Evolutionary conservation across 2,797 vertebrate genomes (phyloP).

Genomic region (Ciconia nigra): DNA sequence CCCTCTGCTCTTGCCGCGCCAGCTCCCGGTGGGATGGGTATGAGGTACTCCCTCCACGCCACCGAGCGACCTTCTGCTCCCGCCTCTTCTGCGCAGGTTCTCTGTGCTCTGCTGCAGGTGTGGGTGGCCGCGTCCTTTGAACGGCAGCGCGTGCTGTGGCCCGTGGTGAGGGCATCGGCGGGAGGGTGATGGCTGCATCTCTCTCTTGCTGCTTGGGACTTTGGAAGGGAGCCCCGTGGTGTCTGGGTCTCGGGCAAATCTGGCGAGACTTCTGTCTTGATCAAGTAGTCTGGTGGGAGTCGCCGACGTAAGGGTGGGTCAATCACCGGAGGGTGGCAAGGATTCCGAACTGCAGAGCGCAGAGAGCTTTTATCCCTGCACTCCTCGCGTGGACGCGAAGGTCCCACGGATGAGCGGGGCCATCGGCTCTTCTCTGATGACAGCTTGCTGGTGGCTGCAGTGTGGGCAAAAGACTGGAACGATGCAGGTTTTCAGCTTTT

Average conservation of each 20-base stretch:
- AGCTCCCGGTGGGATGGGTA: not conserved
- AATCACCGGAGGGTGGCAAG: not conserved
- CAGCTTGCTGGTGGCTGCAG: not conserved
- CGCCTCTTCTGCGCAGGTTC: rapidly evolving
- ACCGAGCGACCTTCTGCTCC: not conserved
- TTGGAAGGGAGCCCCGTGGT: rapidly evolving
- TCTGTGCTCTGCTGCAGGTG: not conserved
- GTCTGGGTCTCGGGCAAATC: no score
- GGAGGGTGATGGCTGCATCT: not conserved
- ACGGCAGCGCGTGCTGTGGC: not conserved
- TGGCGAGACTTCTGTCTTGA: not conserved
- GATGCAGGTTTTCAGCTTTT: not conserved
- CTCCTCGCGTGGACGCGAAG: not conserved
- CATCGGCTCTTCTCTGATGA: not conserved
- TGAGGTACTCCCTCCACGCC: not conserved
- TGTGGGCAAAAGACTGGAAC: not conserved
- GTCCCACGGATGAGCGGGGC: not conserved
- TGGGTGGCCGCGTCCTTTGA: not conserved
- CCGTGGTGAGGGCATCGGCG: not conserved
- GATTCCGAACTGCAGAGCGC: not conserved
- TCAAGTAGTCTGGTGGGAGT: not conserved
- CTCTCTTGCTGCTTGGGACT: not conserved
- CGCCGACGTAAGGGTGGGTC: not conserved
- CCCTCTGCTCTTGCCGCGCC: not conserved
- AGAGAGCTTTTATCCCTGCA: not conserved